A percentile compares a stretch with the other conserved stretches of the same genome.
Evolutionary conservation across 2,888 invertebrate genomes (phyloP).

Genomic region (Cyclophora punctaria): DNA sequence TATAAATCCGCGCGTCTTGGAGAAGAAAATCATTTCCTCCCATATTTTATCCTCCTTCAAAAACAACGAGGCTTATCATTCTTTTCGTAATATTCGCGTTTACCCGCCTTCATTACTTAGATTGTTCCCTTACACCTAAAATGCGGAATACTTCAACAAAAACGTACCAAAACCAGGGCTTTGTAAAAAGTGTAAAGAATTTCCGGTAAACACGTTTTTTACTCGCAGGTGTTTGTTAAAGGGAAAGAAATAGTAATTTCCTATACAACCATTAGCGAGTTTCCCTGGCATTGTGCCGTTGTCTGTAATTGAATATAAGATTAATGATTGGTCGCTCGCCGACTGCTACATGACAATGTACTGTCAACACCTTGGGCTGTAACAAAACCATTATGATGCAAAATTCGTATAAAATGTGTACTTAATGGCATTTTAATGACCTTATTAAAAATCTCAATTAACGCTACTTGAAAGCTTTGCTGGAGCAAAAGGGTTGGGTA

Average conservation of each 20-base stretch:
- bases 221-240: constrained; percentile 26
- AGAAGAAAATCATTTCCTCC: too few species aligned
- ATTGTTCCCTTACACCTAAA: not conserved
- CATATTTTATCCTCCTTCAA: too few species aligned
- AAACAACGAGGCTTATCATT: too few species aligned
- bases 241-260: constrained; percentile 59
- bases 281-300: constrained; percentile 47
- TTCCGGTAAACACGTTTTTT: constrained; percentile 23
- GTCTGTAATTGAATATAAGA: constrained; percentile 61
- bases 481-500: too few species aligned
- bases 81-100: too few species aligned
- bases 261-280: constrained; percentile 54
- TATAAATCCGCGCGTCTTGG: too few species aligned
- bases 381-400: too few species aligned
- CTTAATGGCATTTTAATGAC: too few species aligned
- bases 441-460: too few species aligned
- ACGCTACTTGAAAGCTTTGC: too few species aligned
- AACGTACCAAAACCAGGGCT: too few species aligned
- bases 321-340: constrained; percentile 41
- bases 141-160: not conserved
- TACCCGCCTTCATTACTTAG: not conserved
- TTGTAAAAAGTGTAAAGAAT: constrained; percentile 22
- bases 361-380: constrained; percentile 24
- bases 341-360: constrained; percentile 30
- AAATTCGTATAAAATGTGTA: too few species aligned